Evolutionary conservation across 2,113 vertebrate genomes (phyloP), one percentile per base, ranked within the genome.

Genomic region (Raphicerus campestris): DNA sequence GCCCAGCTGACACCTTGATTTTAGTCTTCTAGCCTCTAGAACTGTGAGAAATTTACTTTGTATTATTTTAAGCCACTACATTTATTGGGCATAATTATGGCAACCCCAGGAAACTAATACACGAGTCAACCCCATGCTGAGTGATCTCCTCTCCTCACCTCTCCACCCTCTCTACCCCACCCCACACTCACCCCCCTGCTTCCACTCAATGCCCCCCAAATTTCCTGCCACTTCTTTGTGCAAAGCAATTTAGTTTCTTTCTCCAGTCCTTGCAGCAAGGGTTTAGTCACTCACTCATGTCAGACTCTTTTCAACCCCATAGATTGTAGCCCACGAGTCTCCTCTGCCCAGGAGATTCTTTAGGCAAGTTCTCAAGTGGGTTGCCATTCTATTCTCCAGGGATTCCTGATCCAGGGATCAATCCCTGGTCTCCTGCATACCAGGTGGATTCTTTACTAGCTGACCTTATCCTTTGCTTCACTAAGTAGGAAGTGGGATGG

Each of bases 11-110:
- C 47, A 70, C n/a, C 49, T 32, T 22, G 30, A 91, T 55, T 63
- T 32, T 42, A 22, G 70, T 66, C 49, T 15, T 78, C 22, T 11
- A 80, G 30, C 45, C 53, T 61, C 53, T 30, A 61, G 55, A 89
- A 51, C 86, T 66, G 4, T 60, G 49, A 93, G 58, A 73, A 89
- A 80, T 60, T 70, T 53, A 35, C 56, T 86, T 66, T 87, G 35
- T 78, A 39, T 39, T 73, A 47, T 88, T 87, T 83, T 66, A 91
- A 91, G 28, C 45, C 75, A 19, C 75, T 13, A 2, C 10, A 24
- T 51, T 58, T 84, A 26, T 49, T 19, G 80, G 82, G 5, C 24
- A 49, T 19, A 7, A 28, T 84, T 26, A 10, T 5, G 5, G 20
- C 2, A 55, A 80, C 5, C 30, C n/a, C n/a, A 42, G 45, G 24